Evolutionary conservation across 2,113 vertebrate species (phyloP).

Genomic region (Sander lucioperca): DNA sequence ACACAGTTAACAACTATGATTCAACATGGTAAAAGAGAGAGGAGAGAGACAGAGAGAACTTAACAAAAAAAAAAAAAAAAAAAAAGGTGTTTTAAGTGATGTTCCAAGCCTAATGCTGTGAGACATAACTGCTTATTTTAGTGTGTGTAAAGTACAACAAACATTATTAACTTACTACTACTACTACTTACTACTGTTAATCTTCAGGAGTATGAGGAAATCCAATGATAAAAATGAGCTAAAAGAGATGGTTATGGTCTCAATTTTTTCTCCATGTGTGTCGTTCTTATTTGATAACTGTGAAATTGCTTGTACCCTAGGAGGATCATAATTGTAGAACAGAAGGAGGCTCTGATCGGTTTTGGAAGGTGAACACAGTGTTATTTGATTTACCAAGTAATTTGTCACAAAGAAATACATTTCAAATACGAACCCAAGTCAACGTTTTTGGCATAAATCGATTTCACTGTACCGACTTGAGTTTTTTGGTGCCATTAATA

Average conservation of each 20-base stretch:
- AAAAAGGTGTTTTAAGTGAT: neutral
- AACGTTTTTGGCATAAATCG: constrained; percentile 34
- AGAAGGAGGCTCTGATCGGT: constrained; percentile 17
- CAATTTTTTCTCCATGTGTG: constrained; percentile 5
- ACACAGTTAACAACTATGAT: constrained; percentile 33
- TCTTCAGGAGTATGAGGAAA: neutral
- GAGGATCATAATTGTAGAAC: constrained; percentile 4
- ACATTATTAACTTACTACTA: neutral
- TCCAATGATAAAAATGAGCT: neutral
- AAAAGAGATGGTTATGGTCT: neutral
- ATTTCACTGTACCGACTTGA: constrained; percentile 27
- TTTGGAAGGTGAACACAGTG: constrained; percentile 24
- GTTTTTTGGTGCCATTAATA: constrained; percentile 3
- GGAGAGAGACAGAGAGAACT: neutral
- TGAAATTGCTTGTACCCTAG: constrained; percentile 11
- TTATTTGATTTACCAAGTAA: constrained; percentile 19
- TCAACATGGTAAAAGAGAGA: constrained; percentile 29
- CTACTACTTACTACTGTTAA: neutral
- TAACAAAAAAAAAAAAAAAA: neutral
- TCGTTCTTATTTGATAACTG: neutral
- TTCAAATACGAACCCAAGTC: neutral
- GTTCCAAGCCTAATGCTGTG: neutral
- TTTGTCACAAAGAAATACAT: constrained; percentile 32
- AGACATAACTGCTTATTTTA: neutral
- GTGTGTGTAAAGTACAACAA: neutral